Evolutionary conservation across 2,797 vertebrate genomes (phyloP).

Genomic region (Rallus crepitans): DNA sequence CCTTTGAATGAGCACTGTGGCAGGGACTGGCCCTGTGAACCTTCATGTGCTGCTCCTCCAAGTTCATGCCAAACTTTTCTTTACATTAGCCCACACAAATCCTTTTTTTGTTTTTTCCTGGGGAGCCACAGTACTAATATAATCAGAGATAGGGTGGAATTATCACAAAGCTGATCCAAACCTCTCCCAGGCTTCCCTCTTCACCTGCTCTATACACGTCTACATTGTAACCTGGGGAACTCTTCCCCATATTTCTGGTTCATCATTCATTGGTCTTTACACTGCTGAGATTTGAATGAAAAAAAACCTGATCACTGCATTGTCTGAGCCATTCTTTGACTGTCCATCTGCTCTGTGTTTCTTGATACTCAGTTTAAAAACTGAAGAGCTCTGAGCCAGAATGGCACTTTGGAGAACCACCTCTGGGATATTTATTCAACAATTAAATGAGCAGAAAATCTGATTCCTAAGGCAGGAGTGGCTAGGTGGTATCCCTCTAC

Average conservation of each 20-base stretch:
- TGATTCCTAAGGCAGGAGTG: neutral
- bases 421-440: neutral
- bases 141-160: neutral
- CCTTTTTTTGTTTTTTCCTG: neutral
- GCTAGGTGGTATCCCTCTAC: neutral
- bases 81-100: neutral
- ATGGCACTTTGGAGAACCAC: neutral
- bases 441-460: neutral
- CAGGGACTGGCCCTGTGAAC: neutral
- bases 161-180: neutral
- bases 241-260: neutral
- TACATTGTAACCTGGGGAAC: neutral
- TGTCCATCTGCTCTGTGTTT: neutral
- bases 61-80: neutral
- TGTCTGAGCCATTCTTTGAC: neutral
- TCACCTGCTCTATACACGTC: neutral
- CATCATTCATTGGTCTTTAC: neutral
- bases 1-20: neutral
- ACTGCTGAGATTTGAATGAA: neutral
- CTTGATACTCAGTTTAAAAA: neutral
- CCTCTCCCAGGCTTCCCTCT: neutral
- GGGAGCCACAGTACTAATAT: neutral
- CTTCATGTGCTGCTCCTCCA: neutral
- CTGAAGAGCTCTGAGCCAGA: neutral
- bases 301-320: neutral